Conservation (phyloP, 2,888 invertebrate species). For the Iselma pallidipennis region DNA sequence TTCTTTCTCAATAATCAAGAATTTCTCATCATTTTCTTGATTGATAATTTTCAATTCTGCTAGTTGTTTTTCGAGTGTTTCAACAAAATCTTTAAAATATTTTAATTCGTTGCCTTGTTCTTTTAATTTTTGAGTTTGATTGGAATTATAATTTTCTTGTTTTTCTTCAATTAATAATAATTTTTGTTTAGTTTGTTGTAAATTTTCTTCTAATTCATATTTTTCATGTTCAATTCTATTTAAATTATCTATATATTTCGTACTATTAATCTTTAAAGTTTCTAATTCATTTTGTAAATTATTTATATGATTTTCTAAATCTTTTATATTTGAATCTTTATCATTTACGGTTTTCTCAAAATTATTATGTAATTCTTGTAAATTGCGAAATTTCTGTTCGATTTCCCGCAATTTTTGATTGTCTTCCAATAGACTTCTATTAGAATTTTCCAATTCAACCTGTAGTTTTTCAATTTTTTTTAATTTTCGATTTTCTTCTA, state of each 20-base stretch:
- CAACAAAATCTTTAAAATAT: conserved; percentile 31
- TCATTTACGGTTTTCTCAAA: conserved; percentile 36
- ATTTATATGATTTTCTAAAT: too few species aligned
- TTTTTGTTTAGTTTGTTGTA: conserved; percentile 10
- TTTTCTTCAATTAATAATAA: neutral
- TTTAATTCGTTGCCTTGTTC: conserved; percentile 30
- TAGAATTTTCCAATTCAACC: neutral
- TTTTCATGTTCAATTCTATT: conserved; percentile 11
- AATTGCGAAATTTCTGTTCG: neutral
- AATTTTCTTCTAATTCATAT: conserved; percentile 27
- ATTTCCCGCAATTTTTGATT: conserved; percentile 29
- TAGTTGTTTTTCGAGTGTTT: too few species aligned
- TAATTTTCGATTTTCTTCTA: too few species aligned
- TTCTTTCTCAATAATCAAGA: too few species aligned
- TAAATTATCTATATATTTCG: neutral
- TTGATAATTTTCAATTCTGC: too few species aligned
- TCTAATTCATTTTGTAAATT: too few species aligned
- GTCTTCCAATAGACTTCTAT: too few species aligned
- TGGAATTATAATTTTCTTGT: conserved; percentile 5
- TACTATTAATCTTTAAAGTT: too few species aligned
- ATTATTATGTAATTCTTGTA: conserved; percentile 9
- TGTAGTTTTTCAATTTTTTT: neutral
- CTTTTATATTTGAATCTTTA: too few species aligned
- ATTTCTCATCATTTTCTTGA: too few species aligned
- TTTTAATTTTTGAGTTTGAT: conserved; percentile 32